Conservation (phyloP, 1,140 invertebrate species). For the Tribolium madens region DNA sequence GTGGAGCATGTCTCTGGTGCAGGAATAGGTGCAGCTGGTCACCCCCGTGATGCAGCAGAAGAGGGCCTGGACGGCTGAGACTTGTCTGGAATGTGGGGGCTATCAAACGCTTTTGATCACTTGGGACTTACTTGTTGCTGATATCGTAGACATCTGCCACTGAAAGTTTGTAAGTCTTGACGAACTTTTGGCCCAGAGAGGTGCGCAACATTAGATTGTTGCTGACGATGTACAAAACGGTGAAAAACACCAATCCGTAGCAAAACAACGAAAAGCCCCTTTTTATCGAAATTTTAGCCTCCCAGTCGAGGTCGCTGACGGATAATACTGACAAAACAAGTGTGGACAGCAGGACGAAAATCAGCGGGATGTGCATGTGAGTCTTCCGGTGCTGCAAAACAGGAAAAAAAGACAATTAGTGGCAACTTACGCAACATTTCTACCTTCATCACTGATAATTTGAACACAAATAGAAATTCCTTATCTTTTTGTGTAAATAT, state of each 20-base stretch:
- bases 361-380: slow-evolving; percentile 41
- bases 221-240: slow-evolving; percentile 72
- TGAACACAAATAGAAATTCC: neutral
- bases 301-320: slow-evolving; percentile 56
- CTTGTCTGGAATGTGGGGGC: slow-evolving; percentile 72
- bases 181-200: slow-evolving; percentile 68
- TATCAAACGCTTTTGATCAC: too few species aligned
- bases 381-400: slow-evolving; percentile 30
- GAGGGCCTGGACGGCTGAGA: slow-evolving; percentile 76
- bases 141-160: slow-evolving; percentile 76
- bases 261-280: slow-evolving; percentile 70
- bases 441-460: slow-evolving; percentile 10
- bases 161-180: slow-evolving; percentile 72
- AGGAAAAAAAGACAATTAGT: neutral
- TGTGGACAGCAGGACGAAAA: slow-evolving; percentile 47
- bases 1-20: slow-evolving; percentile 72
- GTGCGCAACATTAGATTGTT: slow-evolving; percentile 72
- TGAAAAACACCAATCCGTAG: slow-evolving; percentile 74
- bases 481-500: slow-evolving; percentile 8
- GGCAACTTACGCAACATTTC: neutral
- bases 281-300: slow-evolving; percentile 68
- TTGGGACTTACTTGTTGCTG: slow-evolving; percentile 75
- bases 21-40: slow-evolving; percentile 74
- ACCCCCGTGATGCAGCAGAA: slow-evolving; percentile 74
- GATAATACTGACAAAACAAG: slow-evolving; percentile 54